Conservation (phyloP, 2,797 vertebrate species). For the Centroberyx gerrardi region DNA sequence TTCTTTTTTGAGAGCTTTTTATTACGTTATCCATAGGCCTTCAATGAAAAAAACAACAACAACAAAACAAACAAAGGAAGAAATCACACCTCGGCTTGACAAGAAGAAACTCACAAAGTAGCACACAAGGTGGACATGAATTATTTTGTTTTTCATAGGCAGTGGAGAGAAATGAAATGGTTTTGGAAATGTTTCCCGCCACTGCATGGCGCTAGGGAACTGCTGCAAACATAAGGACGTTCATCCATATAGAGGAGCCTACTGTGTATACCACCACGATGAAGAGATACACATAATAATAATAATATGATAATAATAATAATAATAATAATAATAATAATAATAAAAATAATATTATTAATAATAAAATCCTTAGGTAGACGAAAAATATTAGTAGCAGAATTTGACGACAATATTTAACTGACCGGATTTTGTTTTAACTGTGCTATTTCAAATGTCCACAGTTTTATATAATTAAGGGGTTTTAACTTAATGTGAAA, state of each 20-base stretch:
- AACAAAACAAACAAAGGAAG: background rate
- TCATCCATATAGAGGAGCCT: background rate
- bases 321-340: constrained; percentile 1
- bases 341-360: background rate
- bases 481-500: too few relatives aligned
- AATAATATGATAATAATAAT: background rate
- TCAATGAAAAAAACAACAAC: background rate
- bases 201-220: constrained; percentile 83
- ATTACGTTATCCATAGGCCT: background rate
- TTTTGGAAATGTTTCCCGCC: constrained; percentile 54
- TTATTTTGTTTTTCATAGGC: constrained; percentile 31
- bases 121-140: constrained; percentile 30
- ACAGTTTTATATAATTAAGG: too few relatives aligned
- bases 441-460: too few relatives aligned
- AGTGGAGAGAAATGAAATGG: constrained; percentile 18
- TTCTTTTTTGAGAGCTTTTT: background rate
- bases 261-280: background rate
- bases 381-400: too few relatives aligned
- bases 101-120: background rate
- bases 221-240: constrained; percentile 33
- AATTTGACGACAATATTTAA: too few relatives aligned
- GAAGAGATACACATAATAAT: background rate
- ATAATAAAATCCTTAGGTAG: background rate
- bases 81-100: background rate
- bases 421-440: too few relatives aligned